Evolutionary conservation across 1,140 invertebrate genomes (phyloP).

Genomic region (Cydia strobilella): DNA sequence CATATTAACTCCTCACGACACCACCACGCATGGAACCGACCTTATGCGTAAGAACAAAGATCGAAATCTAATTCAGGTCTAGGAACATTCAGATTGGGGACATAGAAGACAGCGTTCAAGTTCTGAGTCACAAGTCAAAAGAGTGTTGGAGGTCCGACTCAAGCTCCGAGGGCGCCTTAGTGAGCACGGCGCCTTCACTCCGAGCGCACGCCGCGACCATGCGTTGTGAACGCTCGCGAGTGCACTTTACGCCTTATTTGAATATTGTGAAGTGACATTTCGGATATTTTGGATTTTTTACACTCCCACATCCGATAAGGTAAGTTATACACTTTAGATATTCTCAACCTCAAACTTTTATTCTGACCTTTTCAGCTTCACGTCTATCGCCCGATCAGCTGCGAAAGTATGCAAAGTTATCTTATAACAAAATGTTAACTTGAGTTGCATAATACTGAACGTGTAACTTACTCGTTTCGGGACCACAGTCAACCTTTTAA

Average conservation of each 20-base stretch:
- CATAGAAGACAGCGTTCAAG: conserved; percentile 6
- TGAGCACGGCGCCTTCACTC: conserved; percentile 63
- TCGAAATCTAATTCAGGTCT: conserved; percentile 21
- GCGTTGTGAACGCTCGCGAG: conserved; percentile 57
- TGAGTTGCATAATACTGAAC: conserved; percentile 44
- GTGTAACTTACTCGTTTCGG: neutral
- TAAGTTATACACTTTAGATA: conserved; percentile 34
- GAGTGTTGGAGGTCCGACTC: conserved; percentile 34
- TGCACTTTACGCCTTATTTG: conserved; percentile 48
- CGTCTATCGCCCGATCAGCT: conserved; percentile 62
- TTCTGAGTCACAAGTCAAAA: conserved; percentile 48
- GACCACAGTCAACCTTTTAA: neutral
- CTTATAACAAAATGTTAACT: conserved; percentile 39
- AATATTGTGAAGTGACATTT: conserved; percentile 67
- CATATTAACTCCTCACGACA: neutral
- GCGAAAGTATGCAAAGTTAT: conserved; percentile 59
- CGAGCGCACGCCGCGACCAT: conserved; percentile 61
- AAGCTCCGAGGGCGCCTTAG: conserved; percentile 43
- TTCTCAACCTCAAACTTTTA: neutral
- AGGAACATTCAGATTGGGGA: conserved; percentile 18
- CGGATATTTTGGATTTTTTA: conserved; percentile 51
- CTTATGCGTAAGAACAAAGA: conserved; percentile 15
- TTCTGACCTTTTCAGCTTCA: conserved; percentile 29
- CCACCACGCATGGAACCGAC: neutral
- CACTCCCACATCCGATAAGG: conserved; percentile 31